These are phyloP conservation scores for Minunthozetes semirufus DNA, from an alignment of 2,888 invertebrate genomes.

Conservation along the genomic window DNA sequence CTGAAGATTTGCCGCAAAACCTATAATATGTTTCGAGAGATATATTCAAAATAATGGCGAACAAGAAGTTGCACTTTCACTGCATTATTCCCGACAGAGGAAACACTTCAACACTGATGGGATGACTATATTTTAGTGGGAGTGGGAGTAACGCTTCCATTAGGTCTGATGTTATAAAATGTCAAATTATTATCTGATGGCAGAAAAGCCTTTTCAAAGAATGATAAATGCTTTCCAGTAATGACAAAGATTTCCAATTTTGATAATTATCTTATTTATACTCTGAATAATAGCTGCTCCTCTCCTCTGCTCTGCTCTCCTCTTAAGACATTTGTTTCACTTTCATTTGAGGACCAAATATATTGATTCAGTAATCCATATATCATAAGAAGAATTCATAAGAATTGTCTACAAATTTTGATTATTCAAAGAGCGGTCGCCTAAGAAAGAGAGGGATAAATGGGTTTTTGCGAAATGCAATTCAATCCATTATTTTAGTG, in stretches of 20 bases:
- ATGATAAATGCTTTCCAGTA: conserved; percentile 13
- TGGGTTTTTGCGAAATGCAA: not conserved
- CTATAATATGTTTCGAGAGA: not conserved
- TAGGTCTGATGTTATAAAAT: conserved; percentile 15
- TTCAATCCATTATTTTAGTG: not conserved
- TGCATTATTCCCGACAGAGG: conserved; percentile 25
- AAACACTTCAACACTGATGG: conserved; percentile 21
- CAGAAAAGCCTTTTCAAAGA: conserved; percentile 3
- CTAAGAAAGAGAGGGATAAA: not conserved
- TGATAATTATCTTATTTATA: conserved; percentile 1
- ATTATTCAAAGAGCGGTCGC: too few relatives aligned
- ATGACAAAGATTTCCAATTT: conserved; percentile 10
- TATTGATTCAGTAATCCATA: too few relatives aligned
- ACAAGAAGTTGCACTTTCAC: conserved; percentile 26
- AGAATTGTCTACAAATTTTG: too few relatives aligned
- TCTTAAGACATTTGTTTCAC: too few relatives aligned
- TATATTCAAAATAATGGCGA: conserved; percentile 22
- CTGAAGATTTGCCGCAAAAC: conserved; percentile 8
- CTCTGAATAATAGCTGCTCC: too few relatives aligned
- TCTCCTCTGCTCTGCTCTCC: too few relatives aligned
- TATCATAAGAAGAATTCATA: too few relatives aligned
- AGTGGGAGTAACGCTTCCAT: conserved; percentile 2
- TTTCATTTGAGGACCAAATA: too few relatives aligned
- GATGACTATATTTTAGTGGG: conserved; percentile 20
- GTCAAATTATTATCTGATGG: conserved; percentile 10